Evolutionary conservation across 2,888 invertebrate species (phyloP).

Genomic region (Lumbricus terrestris): DNA sequence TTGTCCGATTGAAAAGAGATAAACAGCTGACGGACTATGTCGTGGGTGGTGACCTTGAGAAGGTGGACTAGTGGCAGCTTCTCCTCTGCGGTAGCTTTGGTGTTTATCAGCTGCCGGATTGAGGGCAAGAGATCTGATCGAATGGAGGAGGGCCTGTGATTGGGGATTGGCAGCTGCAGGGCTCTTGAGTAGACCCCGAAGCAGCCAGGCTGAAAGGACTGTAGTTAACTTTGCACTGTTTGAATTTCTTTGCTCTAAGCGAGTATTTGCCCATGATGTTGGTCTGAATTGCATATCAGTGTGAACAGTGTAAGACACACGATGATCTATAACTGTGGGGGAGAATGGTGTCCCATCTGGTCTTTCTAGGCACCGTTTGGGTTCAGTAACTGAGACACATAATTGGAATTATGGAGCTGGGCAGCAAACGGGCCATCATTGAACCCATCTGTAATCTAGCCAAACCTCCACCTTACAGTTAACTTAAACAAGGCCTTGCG

Average conservation of each 20-base stretch:
- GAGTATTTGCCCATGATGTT: not conserved
- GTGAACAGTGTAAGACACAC: not conserved
- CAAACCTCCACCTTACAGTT: not conserved
- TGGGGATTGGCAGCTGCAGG: not conserved
- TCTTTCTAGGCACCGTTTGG: not conserved
- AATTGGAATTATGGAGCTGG: too few species aligned
- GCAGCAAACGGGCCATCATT: not conserved
- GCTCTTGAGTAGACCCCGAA: not conserved
- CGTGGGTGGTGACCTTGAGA: not conserved
- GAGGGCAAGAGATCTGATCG: not conserved
- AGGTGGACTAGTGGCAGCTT: not conserved
- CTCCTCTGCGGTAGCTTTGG: not conserved
- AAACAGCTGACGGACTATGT: not conserved
- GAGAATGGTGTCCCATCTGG: not conserved
- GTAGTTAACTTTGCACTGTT: not conserved
- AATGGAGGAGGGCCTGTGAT: not conserved
- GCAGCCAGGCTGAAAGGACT: not conserved
- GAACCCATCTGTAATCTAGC: not conserved
- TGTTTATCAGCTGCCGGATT: not conserved
- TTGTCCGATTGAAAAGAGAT: not conserved
- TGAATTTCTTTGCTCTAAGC: not conserved
- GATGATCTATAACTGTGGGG: not conserved
- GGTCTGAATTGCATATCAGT: not conserved
- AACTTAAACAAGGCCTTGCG: not conserved
- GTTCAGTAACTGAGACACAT: not conserved